These are phyloP conservation scores for Drosophila sulfurigaster DNA, from an alignment of 1,140 invertebrate species.

Conservation along the genomic window DNA sequence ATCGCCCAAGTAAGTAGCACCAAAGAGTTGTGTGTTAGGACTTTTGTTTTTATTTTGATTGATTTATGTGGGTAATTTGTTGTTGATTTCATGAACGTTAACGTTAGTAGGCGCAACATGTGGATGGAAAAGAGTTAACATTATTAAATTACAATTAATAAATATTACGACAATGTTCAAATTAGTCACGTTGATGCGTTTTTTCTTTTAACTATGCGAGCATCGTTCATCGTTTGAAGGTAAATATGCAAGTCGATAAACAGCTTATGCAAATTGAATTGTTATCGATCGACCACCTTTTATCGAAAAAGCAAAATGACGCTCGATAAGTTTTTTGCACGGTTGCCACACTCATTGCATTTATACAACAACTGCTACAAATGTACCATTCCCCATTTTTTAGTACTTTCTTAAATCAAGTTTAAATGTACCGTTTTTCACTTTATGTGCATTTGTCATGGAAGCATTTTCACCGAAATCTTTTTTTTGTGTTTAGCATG, in stretches of 20 bases:
- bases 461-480: too few relatives aligned
- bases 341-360: too few relatives aligned
- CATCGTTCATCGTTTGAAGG: neutral
- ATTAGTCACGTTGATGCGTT: constrained; percentile 15
- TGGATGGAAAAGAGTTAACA: constrained; percentile 52
- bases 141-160: constrained; percentile 19
- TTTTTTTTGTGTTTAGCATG: too few relatives aligned
- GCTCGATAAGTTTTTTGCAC: too few relatives aligned
- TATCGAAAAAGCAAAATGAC: too few relatives aligned
- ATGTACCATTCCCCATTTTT: too few relatives aligned
- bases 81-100: constrained; percentile 25
- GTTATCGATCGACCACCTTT: too few relatives aligned
- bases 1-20: constrained; percentile 80
- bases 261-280: neutral
- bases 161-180: neutral
- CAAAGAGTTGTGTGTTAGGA: constrained; percentile 84
- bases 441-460: too few relatives aligned
- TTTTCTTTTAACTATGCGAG: neutral
- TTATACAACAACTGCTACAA: too few relatives aligned
- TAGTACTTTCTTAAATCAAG: too few relatives aligned
- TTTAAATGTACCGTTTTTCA: too few relatives aligned
- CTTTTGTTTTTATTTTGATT: constrained; percentile 53
- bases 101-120: constrained; percentile 59
- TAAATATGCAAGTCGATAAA: too few relatives aligned
- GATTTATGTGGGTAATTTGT: constrained; percentile 34